Conservation (phyloP, 2,113 vertebrate genomes). For the Falco punctatus region DNA sequence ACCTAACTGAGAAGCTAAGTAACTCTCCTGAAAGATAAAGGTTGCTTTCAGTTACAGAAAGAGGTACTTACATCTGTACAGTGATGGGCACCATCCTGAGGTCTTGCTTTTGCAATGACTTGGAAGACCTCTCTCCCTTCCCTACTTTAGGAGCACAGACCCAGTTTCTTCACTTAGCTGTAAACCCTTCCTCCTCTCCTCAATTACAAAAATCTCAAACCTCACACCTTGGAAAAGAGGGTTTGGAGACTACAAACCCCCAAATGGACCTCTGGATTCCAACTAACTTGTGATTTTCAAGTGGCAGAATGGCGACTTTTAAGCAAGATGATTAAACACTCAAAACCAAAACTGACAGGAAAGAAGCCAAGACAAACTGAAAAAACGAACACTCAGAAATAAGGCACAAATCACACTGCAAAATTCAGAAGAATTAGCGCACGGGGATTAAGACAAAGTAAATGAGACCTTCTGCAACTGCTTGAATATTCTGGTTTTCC, state of each 20-base stretch:
- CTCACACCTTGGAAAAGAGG: background rate
- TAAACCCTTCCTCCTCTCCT: background rate
- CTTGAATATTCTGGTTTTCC: background rate
- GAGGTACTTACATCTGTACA: too few species aligned
- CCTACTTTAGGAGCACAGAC: background rate
- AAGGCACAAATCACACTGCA: background rate
- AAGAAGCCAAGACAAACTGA: background rate
- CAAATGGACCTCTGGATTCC: background rate
- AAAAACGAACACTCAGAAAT: background rate
- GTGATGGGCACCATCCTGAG: background rate
- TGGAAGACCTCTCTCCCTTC: background rate
- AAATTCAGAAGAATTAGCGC: background rate
- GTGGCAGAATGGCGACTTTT: background rate
- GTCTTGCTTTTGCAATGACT: background rate
- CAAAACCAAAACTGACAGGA: background rate
- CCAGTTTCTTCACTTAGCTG: background rate
- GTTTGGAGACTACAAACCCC: background rate
- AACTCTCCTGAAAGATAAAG: background rate
- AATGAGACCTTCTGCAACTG: background rate
- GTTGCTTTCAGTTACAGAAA: background rate
- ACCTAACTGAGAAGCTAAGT: background rate
- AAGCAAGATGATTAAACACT: background rate
- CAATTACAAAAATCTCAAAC: background rate
- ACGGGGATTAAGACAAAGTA: background rate
- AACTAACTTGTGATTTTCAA: background rate